Conservation (phyloP, 2,797 vertebrate species). For the Darevskia mixta region DNA sequence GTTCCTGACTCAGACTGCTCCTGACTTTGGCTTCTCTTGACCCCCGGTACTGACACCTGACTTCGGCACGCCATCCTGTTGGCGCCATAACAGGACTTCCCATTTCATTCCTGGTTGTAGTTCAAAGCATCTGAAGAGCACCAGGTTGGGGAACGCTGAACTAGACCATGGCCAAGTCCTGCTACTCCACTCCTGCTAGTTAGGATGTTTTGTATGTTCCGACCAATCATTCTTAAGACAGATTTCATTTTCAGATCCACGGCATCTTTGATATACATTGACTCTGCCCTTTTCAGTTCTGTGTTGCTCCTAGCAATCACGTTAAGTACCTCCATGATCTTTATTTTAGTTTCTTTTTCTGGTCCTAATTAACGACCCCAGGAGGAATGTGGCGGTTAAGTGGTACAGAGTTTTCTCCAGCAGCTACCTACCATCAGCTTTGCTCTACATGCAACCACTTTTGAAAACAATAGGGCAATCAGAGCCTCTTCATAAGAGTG, state of each 20-base stretch:
- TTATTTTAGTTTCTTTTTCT: conserved; percentile 54
- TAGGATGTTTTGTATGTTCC: neutral
- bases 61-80: too few relatives aligned
- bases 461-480: conserved; percentile 65
- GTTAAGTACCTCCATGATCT: conserved; percentile 46
- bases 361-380: conserved; percentile 56
- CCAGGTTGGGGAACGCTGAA: neutral
- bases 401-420: conserved; percentile 32
- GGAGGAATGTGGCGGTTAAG: conserved; percentile 41
- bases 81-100: too few relatives aligned
- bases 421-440: conserved; percentile 44
- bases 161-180: too few relatives aligned
- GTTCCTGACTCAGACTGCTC: too few relatives aligned
- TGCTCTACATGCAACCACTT: conserved; percentile 52
- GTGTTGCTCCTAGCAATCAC: conserved; percentile 56
- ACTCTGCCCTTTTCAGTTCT: conserved; percentile 43
- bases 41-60: too few relatives aligned
- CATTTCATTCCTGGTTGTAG: neutral
- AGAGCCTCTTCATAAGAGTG: conserved; percentile 36
- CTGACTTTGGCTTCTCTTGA: too few relatives aligned
- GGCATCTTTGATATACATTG: conserved; percentile 43
- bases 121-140: neutral
- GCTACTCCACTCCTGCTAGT: neutral
- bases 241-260: neutral
- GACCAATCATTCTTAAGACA: neutral